Evolutionary conservation across 2,113 vertebrate genomes (phyloP).

Genomic region (Hippotragus niger): DNA sequence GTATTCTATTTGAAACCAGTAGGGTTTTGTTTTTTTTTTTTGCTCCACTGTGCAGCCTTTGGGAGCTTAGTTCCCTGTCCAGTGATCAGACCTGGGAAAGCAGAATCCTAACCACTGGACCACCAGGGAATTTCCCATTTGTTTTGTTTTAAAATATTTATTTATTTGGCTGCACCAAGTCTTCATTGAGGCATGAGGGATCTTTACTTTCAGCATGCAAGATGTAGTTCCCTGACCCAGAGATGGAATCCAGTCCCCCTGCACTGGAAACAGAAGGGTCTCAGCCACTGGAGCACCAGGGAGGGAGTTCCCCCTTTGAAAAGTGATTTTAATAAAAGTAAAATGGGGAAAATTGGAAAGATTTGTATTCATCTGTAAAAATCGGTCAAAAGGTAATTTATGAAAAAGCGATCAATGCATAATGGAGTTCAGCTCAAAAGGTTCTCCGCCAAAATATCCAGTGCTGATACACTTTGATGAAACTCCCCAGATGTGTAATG

Average conservation of each 20-base stretch:
- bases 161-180: background rate
- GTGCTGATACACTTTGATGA: background rate
- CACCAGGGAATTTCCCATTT: background rate
- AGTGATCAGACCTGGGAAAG: background rate
- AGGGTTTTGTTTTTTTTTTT: background rate
- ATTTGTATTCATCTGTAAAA: background rate
- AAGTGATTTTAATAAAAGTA: constrained; percentile 17
- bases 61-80: background rate
- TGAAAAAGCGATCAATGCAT: background rate
- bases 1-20: background rate
- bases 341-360: background rate
- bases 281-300: background rate
- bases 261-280: background rate
- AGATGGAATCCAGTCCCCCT: background rate
- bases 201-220: background rate
- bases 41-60: background rate
- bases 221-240: background rate
- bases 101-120: background rate
- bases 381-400: background rate
- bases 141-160: background rate
- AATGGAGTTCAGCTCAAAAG: background rate
- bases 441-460: background rate
- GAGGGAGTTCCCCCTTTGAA: background rate
- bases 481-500: background rate
- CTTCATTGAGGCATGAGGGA: background rate